Evolutionary conservation across 2,113 vertebrate species (phyloP), one percentile per base, ranked within the genome.

Genomic region (Semnornis frantzii): DNA sequence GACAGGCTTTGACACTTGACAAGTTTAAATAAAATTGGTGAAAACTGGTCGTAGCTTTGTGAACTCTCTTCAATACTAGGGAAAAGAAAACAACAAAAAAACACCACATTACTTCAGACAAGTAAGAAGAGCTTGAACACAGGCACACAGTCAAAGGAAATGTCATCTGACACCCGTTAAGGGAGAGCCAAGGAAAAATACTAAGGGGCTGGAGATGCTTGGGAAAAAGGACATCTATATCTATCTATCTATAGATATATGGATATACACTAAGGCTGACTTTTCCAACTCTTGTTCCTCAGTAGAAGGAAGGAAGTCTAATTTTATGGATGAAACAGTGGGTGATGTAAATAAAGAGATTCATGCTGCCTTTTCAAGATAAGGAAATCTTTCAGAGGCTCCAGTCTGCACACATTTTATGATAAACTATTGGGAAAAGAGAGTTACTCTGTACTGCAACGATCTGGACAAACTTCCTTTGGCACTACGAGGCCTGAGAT

Each of bases 81-180:
- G 5, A 58, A 75, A 65, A 64, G 42, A 33, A 72, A 68, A 9
- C 42, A 90, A 90, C 2, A 39, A 39, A 39, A 39, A 39, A 39
- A 8, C 37, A 39, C 64, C 90, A 74, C 90, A 84, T 25, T 85
- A 79, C 50, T 94, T 79, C 58, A 93, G 90, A 76, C 4, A 0
- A 95, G 55, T 81, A 83, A 94, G 87, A 94, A 90, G 90, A 91
- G 95, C 82, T 86, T 8, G 0, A 88, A 75, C 50, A 94, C 50
- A 94, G 95, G 93, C 94, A 93, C 64, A 71, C n/a, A 84, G 71
- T 79, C 91, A 95, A 66, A 94, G 90, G 92, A 96, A 97, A 88
- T 88, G 76, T 94, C 85, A 94, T 90, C 79, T 31, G 93, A 93
- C 87, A 94, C 93, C 83, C 65, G 3, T 25, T 21, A 65, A 70